phyloP scores from a whole-genome alignment of 2,113 vertebrate species.

The Notarius quadriscutis region DNA sequence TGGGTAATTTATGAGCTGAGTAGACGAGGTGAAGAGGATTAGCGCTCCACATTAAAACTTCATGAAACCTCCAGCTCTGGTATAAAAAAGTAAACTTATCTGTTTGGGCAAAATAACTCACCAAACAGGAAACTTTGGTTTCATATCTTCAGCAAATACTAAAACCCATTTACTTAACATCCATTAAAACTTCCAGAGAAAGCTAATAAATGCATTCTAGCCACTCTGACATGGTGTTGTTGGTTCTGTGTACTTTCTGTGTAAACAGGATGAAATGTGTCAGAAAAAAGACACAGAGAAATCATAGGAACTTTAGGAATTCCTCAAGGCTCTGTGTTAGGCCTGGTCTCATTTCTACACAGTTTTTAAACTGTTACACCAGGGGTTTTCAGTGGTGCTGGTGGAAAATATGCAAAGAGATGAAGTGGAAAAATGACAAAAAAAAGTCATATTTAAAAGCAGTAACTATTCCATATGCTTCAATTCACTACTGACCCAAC shows the following conservation, averaged over 20 bases:
- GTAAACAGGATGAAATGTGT: neutral
- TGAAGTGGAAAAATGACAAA: neutral
- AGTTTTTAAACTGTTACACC: neutral
- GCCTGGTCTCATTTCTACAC: neutral
- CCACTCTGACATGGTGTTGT: neutral
- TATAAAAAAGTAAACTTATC: neutral
- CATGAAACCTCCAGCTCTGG: constrained; percentile 61
- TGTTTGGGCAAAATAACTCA: constrained; percentile 41
- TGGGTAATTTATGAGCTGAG: constrained; percentile 74
- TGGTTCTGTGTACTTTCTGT: neutral
- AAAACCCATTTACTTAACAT: neutral
- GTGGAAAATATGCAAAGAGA: neutral
- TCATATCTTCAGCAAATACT: neutral
- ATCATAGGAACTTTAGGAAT: neutral
- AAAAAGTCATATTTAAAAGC: neutral
- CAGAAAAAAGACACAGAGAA: neutral
- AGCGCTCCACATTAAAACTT: constrained; percentile 67
- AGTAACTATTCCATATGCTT: neutral
- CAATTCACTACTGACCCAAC: neutral
- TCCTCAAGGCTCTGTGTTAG: neutral
- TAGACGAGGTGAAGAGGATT: constrained; percentile 62
- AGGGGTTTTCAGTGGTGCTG: neutral
- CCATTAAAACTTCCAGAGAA: neutral
- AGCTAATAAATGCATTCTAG: neutral
- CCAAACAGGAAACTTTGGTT: neutral